These are phyloP conservation scores for Euwallacea similis DNA, from an alignment of 1,140 invertebrate genomes.

Conservation along the genomic window DNA sequence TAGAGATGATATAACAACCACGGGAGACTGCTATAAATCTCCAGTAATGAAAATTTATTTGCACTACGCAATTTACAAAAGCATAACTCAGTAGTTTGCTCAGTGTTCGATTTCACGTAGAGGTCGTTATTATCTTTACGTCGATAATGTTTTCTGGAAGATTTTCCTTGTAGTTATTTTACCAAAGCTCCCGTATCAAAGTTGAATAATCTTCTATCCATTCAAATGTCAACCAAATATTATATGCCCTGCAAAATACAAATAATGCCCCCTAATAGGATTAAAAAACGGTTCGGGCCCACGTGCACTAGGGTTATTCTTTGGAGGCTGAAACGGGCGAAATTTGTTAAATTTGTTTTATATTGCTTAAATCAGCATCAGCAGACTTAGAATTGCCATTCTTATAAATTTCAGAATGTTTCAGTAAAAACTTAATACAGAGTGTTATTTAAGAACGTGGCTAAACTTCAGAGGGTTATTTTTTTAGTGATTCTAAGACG, in stretches of 20 bases:
- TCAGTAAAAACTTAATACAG: no score
- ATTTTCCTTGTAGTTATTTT: neutral
- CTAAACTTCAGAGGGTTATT: no score
- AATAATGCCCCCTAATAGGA: constrained; percentile 13
- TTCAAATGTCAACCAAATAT: no score
- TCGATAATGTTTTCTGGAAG: neutral
- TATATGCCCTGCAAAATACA: constrained; percentile 6
- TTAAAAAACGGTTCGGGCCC: constrained; percentile 9
- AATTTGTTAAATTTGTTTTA: no score
- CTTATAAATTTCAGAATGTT: no score
- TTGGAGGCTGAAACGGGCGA: no score
- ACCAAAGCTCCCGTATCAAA: neutral
- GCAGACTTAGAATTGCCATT: no score
- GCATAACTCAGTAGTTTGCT: constrained; percentile 36
- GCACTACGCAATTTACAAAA: constrained; percentile 33
- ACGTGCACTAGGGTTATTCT: neutral
- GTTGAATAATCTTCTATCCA: neutral
- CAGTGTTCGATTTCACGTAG: constrained; percentile 18
- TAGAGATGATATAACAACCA: constrained; percentile 33
- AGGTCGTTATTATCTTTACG: constrained; percentile 10
- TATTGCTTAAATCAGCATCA: no score
- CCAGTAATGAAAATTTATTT: constrained; percentile 38
- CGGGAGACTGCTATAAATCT: constrained; percentile 24
- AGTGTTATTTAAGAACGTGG: no score
- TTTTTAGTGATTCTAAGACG: no score